Base-by-base conservation (phyloP, 2,888 invertebrate genomes). In the Agrochola lychnidis region DNA sequence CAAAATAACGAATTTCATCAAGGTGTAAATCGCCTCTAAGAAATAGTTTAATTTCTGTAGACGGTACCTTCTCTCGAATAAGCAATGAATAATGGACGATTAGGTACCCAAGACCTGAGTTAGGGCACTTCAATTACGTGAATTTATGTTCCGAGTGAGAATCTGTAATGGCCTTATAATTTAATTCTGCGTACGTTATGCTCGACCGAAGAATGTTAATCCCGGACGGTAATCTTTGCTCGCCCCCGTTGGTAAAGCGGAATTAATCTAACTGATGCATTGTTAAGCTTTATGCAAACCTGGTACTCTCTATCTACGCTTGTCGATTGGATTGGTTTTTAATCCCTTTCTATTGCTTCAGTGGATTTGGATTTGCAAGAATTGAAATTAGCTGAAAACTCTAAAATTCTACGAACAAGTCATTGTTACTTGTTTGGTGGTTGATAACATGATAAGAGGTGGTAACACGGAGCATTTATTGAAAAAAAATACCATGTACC, bases 81-180 rank as follows among this genome's bases (percentile, higher is more conserved):
- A 57, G 57, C 70, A 73, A 82, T 74, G 40, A 74, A 82, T 80
- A 70, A 75, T 61, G 45, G 62, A 56, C 25, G 42, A 68, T 74
- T 67, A n/a, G n/a, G n/a, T n/a, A 64, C 51, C 70, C 53, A 45
- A 63, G 40, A 40, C 57, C 59, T 76, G 36, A 70, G 61, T 66
- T 68, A 69, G 25, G 74, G 70, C 45, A 75, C 72, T 79, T 76
- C 81, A 79, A 83, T 81, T 80, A 88, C 62, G 75, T 67, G 83
- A 74, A 87, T 87, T 87, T 88, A 87, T 87, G 68, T 82, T 69
- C 76, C 56, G 10, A 73, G 76, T 36, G 40, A 66, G 76, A 83
- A 80, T 76, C 77, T 36, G 72, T 81, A 87, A 87, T 86, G 69
- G 81, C 59, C 71, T 77, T 78, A 74, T 82, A 88, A 86, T 80